Base-by-base conservation (phyloP, 2,797 vertebrate genomes). In the Sparidentex hasta region DNA sequence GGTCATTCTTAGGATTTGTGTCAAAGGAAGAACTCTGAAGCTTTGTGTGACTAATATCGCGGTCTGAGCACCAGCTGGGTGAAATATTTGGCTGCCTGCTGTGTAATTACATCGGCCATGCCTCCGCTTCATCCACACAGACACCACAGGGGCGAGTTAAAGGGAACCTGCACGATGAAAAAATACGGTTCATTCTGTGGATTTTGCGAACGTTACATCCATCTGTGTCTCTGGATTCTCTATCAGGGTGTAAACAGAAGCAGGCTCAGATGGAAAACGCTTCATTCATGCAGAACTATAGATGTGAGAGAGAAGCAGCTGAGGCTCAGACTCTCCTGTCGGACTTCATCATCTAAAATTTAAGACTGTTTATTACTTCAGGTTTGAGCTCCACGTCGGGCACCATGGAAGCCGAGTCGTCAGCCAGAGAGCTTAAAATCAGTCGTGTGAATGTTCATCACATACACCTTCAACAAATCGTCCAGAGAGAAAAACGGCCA, bases 41-140 rank as follows among this genome's bases (percentile, higher is more conserved):
- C 78, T 44, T 0, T 4, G 64, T 51, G 76, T 72, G 83, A 88
- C 87, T 76, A 86, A 88, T 69, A 55, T n/a, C 7, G 51, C 25
- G 3, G 51, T 33, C 78, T 59, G 78, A 78, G 68, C 73, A 13
- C 62, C 86, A 78, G 83, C 80, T 82, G 88, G 76, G 61, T 80
- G 81, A 84, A 84, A 75, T 46, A 74, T 80, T 47, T 17, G 38
- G 20, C 78, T 51, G 68, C 55, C 38, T 78, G 76, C 76, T 70
- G 48, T 25, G 64, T 83, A 80, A 90, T 85, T 29, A 80, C 81
- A 76, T 83, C 54, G 14, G 58, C 47, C 64, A 63, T 20, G 61
- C 41, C 58, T 63, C 56, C 52, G 3, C 17, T 29, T 48, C 74
- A 65, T 52, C 73, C 50, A 14, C 43, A 41, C 44, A 5, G 23